phyloP scores from a whole-genome alignment of 2,797 vertebrate species.

The Catamblyrhynchus diadema region DNA sequence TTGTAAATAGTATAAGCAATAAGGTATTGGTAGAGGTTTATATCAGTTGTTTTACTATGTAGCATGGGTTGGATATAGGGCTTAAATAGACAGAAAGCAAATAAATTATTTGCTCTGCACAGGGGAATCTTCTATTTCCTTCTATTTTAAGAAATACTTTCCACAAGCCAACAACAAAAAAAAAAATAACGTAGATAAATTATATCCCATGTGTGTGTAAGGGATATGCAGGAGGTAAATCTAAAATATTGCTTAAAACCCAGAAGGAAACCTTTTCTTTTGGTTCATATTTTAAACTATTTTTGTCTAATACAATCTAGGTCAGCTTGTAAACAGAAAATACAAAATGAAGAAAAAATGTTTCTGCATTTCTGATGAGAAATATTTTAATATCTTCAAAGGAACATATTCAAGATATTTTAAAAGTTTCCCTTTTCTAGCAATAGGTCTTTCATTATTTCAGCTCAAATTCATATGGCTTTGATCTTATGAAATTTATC shows the following conservation, averaged over 20 bases:
- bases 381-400: slow-evolving; percentile 27
- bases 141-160: background rate
- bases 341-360: background rate
- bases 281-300: background rate
- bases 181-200: background rate
- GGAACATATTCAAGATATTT: background rate
- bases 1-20: background rate
- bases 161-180: background rate
- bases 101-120: background rate
- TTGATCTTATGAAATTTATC: background rate
- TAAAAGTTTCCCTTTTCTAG: background rate
- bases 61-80: background rate
- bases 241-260: background rate
- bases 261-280: background rate
- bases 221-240: background rate
- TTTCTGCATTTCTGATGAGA: slow-evolving; percentile 1
- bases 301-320: background rate
- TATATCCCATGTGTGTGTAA: background rate
- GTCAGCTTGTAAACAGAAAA: slow-evolving; percentile 25
- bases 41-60: background rate
- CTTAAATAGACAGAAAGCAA: background rate
- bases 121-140: background rate
- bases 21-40: background rate
- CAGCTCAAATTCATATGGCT: background rate
- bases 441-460: background rate